Evolutionary conservation across 2,888 invertebrate species (phyloP).

Genomic region (Agrochola lychnidis): DNA sequence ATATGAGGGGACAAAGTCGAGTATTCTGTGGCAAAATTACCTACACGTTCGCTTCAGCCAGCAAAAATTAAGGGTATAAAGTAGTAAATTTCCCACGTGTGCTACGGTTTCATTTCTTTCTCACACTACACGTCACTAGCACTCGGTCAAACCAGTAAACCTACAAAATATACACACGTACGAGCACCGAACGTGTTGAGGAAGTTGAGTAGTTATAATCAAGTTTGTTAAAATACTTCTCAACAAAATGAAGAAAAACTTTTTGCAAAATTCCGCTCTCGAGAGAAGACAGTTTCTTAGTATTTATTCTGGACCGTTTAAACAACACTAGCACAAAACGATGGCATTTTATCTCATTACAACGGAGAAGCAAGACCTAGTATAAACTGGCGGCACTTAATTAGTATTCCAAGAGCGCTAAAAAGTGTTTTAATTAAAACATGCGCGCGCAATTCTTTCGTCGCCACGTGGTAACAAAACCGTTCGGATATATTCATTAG

Average conservation of each 20-base stretch:
- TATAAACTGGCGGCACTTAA: conserved; percentile 52
- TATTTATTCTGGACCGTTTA: conserved; percentile 21
- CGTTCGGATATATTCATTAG: conserved; percentile 50
- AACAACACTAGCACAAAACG: conserved; percentile 11
- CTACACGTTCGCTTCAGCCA: neutral
- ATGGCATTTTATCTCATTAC: conserved; percentile 39
- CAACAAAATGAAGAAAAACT: conserved; percentile 1
- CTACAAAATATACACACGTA: conserved; percentile 5
- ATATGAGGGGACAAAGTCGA: conserved; percentile 13
- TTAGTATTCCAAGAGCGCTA: conserved; percentile 51
- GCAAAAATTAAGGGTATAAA: conserved; percentile 28
- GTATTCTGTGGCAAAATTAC: conserved; percentile 2
- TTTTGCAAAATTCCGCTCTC: conserved; percentile 16
- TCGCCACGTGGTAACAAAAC: conserved; percentile 11
- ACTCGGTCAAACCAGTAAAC: conserved; percentile 4
- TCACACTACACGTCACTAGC: conserved; percentile 6
- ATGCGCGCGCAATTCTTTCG: conserved; percentile 50
- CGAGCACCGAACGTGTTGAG: conserved; percentile 3
- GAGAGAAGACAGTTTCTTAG: conserved; percentile 5
- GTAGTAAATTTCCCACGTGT: conserved; percentile 9
- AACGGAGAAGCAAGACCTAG: conserved; percentile 33
- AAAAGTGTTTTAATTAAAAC: conserved; percentile 67
- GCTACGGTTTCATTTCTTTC: conserved; percentile 27
- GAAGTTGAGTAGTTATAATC: neutral
- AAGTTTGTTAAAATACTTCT: conserved; percentile 11